Base-by-base conservation (phyloP, 2,888 invertebrate species). In the Drosophila atripex region DNA sequence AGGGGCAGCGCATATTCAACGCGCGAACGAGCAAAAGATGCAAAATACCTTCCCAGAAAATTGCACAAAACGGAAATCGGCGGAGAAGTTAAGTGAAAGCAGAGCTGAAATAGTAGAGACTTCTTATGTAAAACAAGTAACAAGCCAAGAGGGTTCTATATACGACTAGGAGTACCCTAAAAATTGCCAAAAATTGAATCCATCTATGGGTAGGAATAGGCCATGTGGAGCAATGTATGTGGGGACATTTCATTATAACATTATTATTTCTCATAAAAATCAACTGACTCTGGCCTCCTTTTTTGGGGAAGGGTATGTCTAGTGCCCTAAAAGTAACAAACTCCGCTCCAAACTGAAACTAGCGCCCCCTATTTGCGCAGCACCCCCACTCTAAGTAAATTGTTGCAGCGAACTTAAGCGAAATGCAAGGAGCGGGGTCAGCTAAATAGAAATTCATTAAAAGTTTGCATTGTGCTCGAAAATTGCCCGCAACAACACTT, bases 1-100 rank as follows among this genome's bases (percentile, higher is more conserved):
- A 56, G 73, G 49, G 69, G 55, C 61, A 28, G 38, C 39, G 45
- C 78, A 84, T 84, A 84, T 78, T 78, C 72, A 78, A 68, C 70
- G 75, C 84, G 76, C 75, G 74, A 84, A 61, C 65, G 76, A 54
- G 72, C 74, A 72, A 78, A 51, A 84, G 80, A 82, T 80, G 80
- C 73, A 75, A 78, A 78, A 71, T 84, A 80, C 80, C 78, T 86
- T 80, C 51, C 72, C 84, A 74, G 77, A 83, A 85, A 80, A 82
- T 77, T 71, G 66, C 49, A 59, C 59, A 71, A 60, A 64, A 41
- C 52, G 59, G 32, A 71, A 71, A 66, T 72, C 68, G 68, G 51
- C 16, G 58, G 54, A 57, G 75, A 74, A 71, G 65, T 52, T 68
- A 59, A 49, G 64, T 64, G 25, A 74, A 71, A 68, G 73, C 54